Evolutionary conservation across 2,888 invertebrate genomes (phyloP), one percentile per base, ranked within the genome.

Genomic region (Gymnocheta viridis): DNA sequence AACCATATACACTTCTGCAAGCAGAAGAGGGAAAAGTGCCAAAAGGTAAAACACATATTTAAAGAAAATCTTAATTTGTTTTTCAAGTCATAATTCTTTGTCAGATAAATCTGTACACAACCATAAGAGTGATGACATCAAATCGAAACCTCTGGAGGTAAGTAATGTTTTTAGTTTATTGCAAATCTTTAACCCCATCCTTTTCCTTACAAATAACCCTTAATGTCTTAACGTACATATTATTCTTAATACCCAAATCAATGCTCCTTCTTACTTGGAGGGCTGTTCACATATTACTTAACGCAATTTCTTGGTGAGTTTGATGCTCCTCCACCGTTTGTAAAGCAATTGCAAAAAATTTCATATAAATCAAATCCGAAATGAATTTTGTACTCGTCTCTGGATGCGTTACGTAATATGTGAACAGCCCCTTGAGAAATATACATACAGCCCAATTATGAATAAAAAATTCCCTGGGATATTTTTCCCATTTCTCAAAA

Each of bases 11-110:
- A 22, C 93, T 92, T 90, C 93, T 89, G 87, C 92, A 87, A 90
- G 94, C 93, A 0, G 95, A 95, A 90, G 96, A 96, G 89, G 94
- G 95, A 12, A 94, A 94, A 86, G 89, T 93, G 6, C 88, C 90
- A 22, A 89, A 90, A 29, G 89, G 89, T 54, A 88, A 88, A 32
- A 38, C 9, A 17, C 14, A 49, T 19, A 24, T 49, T 29, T 29
- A 44, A 58, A 41, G 2, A 60, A 35, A 14, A 38, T 14, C 6
- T n/a, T 14, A 19, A 7, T 2, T 14, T 19, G 12, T 27, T 27
- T 6, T 22, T n/a, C n/a, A 32, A n/a, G 32, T 12, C n/a, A 14
- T 38, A 27, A 41, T 35, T 35, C 14, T 56, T 73, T 41, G 29
- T 14, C n/a, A 85, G 85, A 73, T 47, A 82, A 73, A 72, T 35